These are phyloP conservation scores for Rhinolophus ferrumequinum DNA, from an alignment of 2,113 vertebrate species.

Conservation along the genomic window DNA sequence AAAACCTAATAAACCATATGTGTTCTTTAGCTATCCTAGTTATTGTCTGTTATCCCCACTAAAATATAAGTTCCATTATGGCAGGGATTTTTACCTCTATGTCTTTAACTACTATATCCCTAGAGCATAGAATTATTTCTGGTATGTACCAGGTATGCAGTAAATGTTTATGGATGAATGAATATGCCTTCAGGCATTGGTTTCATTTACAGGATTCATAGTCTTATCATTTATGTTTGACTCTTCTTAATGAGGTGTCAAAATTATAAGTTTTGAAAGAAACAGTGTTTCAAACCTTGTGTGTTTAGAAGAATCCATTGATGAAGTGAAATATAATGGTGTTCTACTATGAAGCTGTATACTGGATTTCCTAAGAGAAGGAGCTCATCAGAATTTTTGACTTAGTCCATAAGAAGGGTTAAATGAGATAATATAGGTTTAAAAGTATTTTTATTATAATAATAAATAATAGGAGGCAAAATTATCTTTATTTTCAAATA, in stretches of 20 bases:
- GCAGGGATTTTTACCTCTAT: neutral
- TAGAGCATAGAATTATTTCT: neutral
- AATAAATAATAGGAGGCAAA: neutral
- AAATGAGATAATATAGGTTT: conserved; percentile 2
- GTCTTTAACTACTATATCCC: neutral
- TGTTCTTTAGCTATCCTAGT: conserved; percentile 6
- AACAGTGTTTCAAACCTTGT: neutral
- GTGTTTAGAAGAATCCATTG: neutral
- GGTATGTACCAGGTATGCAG: neutral
- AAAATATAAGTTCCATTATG: neutral
- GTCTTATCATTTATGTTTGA: neutral
- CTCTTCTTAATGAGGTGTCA: conserved; percentile 2
- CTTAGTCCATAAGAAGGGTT: neutral
- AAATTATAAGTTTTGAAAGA: neutral
- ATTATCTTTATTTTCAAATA: conserved; percentile 28
- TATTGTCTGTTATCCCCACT: neutral
- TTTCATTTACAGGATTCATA: neutral
- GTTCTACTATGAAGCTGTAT: neutral
- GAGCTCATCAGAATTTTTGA: neutral
- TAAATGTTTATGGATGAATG: neutral
- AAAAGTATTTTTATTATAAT: conserved; percentile 10
- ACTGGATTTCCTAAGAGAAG: neutral
- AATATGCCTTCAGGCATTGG: neutral
- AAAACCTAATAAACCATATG: neutral
- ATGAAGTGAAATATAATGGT: neutral